Conservation (phyloP, 2,888 invertebrate species). For the Trissonchulus latispiculum region DNA sequence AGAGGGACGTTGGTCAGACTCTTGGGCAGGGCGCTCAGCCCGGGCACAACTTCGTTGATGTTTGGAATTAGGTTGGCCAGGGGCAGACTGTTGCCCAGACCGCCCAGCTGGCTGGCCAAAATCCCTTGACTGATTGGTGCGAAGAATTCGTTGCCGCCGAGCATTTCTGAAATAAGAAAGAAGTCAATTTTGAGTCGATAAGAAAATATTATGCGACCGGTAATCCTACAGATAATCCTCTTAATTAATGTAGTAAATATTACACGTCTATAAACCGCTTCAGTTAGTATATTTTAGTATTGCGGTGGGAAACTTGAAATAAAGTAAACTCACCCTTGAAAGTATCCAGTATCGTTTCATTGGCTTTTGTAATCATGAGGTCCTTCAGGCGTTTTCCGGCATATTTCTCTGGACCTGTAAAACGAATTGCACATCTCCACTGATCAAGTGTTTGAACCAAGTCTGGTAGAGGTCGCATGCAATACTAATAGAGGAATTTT, state of each 20-base stretch:
- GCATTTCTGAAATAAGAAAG: background rate
- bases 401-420: constrained; percentile 31
- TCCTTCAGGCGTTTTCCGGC: constrained; percentile 36
- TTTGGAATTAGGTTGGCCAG: background rate
- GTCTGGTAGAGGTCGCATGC: no score
- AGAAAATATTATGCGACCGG: no score
- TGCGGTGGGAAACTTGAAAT: no score
- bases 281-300: no score
- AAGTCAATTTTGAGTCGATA: no score
- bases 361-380: constrained; percentile 40
- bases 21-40: background rate
- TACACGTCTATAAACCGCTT: no score
- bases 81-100: background rate
- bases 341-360: constrained; percentile 31
- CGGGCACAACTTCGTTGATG: background rate
- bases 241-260: no score
- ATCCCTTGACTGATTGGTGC: background rate
- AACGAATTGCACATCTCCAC: background rate
- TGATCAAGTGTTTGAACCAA: no score
- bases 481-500: no score
- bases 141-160: background rate
- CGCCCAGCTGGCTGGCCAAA: background rate
- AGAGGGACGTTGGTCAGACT: background rate
- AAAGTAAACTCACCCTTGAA: constrained; percentile 16
- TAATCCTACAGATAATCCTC: no score